Evolutionary conservation across 30 jellyfish, hydroid and myxozoan species (phyloP), one percentile per base, ranked within the genome.

Genomic region (Mastigias papua): DNA sequence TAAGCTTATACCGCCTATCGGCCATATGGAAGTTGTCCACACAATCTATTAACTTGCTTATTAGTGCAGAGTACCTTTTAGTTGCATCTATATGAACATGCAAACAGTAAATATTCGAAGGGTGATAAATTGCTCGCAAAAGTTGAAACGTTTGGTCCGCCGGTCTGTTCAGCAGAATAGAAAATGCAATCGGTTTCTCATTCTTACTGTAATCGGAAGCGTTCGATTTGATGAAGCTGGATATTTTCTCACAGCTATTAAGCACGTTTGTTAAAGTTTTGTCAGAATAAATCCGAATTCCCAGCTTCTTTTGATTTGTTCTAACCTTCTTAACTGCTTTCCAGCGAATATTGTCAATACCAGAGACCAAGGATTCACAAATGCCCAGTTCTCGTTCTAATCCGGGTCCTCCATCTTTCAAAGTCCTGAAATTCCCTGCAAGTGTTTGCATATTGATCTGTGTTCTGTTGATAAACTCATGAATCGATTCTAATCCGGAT

Each of bases 101-200:
- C 26, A 95, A 34, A 65, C 99, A 95, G 72, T 90, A 90, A 17
- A 91, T 72, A 63, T 90, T 95, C 17, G 84, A 80, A 19, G 97
- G 98, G 63, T 80, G 80, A 69, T 95, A 95, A 13, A 95, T 86
- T 34, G 97, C 95, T 64, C 90, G 42, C 34, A 95, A 69, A 34
- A 95, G 76, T 80, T 89, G 96, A 33, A 95, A 74, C 23, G 97
- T 90, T 66, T 95, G 99, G 67, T 95, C 98, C 33, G 96, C 97
- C 1, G 97, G 93, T 65, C 97, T 81, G 75, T 85, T 97, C 80
- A 95, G 89, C 33, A 96, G 48, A 29, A 95, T 69, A 8, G 99
- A 84, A 71, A 69, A 95, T 13, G 99, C 99, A 7, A 95, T 90
- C 62, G 96, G 86, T 11, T 51, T 85, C 32, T 35, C 85, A 13